Evolutionary conservation across 2,888 invertebrate species (phyloP).

Genomic region (Lagria hirta): DNA sequence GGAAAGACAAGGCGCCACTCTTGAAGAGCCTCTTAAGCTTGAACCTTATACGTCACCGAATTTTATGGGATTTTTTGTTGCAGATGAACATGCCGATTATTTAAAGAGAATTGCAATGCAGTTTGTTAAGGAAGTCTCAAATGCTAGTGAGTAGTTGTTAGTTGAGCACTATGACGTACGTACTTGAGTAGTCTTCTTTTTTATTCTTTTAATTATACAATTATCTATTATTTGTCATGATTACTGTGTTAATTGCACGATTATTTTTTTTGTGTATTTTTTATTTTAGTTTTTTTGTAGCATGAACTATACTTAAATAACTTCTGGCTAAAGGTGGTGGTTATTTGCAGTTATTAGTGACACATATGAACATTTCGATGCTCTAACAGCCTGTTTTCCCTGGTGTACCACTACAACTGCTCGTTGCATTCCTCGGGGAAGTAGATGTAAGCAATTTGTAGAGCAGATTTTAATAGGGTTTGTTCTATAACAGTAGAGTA

Average conservation of each 20-base stretch:
- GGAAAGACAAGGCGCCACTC: slow-evolving; percentile 67
- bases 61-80: slow-evolving; percentile 89
- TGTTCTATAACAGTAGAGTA: no score
- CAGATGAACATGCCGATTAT: slow-evolving; percentile 78
- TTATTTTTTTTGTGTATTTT: slow-evolving; percentile 3
- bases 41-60: slow-evolving; percentile 85
- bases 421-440: slow-evolving; percentile 63
- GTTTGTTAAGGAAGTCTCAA: slow-evolving; percentile 78
- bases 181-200: no score
- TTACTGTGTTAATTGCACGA: slow-evolving; percentile 5
- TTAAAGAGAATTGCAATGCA: slow-evolving; percentile 76
- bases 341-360: slow-evolving; percentile 67
- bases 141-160: slow-evolving; percentile 62
- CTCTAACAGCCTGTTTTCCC: slow-evolving; percentile 75
- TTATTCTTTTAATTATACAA: slow-evolving; percentile 4
- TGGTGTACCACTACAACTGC: slow-evolving; percentile 69
- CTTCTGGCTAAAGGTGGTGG: slow-evolving; percentile 28
- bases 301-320: slow-evolving; percentile 7
- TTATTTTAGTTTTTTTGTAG: slow-evolving; percentile 8
- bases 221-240: slow-evolving; percentile 4
- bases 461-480: no score
- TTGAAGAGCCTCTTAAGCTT: slow-evolving; percentile 67
- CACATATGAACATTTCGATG: slow-evolving; percentile 75
- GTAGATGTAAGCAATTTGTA: slow-evolving; percentile 60
- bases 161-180: slow-evolving; percentile 4